Conservation (phyloP, 37 sponge, comb jelly and placozoan species). For the Ianthella basta region DNA sequence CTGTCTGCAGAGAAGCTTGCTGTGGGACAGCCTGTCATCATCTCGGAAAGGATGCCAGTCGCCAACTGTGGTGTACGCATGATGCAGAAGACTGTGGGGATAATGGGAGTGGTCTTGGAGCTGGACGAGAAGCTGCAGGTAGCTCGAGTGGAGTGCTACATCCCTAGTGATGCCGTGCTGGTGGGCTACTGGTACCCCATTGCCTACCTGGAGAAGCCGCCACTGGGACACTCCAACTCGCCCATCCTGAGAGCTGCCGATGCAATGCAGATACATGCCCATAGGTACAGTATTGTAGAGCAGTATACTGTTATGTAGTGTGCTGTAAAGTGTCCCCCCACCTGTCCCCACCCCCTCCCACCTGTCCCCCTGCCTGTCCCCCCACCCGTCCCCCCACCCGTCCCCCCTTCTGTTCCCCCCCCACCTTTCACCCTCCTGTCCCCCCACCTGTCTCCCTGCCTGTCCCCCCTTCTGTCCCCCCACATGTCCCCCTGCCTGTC, state of each 20-base stretch:
- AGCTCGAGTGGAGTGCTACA: constrained; percentile 95
- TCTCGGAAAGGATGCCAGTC: constrained; percentile 61
- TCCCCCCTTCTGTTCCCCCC: neutral
- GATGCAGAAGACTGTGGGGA: constrained; percentile 93
- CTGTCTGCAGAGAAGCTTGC: constrained; percentile 73
- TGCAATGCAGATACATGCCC: constrained; percentile 58
- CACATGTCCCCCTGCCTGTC: neutral
- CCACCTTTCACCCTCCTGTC: neutral
- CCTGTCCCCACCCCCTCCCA: neutral
- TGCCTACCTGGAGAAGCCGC: constrained; percentile 83
- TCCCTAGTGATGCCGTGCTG: constrained; percentile 90
- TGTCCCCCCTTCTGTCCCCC: neutral
- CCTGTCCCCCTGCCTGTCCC: neutral
- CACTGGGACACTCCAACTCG: constrained; percentile 75
- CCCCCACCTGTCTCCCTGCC: neutral
- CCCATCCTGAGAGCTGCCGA: constrained; percentile 69
- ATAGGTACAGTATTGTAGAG: constrained; percentile 32
- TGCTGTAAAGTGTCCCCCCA: neutral
- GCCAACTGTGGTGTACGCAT: constrained; percentile 68
- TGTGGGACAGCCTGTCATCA: constrained; percentile 47
- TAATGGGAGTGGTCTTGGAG: constrained; percentile 76
- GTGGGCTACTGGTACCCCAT: constrained; percentile 97
- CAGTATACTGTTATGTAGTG: neutral
- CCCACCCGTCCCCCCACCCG: neutral
- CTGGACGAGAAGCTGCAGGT: constrained; percentile 60